Conservation (phyloP, 1,140 invertebrate species). For the Drosophila kanapiae region DNA sequence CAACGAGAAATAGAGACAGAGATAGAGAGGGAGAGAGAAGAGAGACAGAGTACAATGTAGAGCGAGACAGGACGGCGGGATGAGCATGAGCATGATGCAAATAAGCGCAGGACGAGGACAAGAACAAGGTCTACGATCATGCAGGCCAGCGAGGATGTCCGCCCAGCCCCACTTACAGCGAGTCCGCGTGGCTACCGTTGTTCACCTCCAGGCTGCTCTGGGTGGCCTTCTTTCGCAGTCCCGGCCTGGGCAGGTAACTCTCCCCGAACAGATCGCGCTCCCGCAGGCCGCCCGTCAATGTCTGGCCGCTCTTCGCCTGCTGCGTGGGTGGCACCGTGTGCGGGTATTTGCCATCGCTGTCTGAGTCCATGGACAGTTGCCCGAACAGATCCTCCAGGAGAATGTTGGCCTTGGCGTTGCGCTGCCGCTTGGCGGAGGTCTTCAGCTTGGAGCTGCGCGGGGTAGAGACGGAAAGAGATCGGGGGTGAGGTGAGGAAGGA, state of each 20-base stretch:
- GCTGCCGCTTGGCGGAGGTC: slow-evolving; percentile 76
- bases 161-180: slow-evolving; percentile 72
- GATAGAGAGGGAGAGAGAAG: slow-evolving; percentile 34
- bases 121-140: slow-evolving; percentile 42
- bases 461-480: slow-evolving; percentile 19
- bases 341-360: slow-evolving; percentile 79
- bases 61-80: slow-evolving; percentile 41
- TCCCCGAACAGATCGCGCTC: slow-evolving; percentile 67
- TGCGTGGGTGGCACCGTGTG: slow-evolving; percentile 80
- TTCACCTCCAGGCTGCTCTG: slow-evolving; percentile 74
- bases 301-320: slow-evolving; percentile 62
- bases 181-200: slow-evolving; percentile 77
- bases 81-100: slow-evolving; percentile 49
- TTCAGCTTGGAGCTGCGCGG: slow-evolving; percentile 78
- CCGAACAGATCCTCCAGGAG: slow-evolving; percentile 84
- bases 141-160: slow-evolving; percentile 36
- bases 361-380: slow-evolving; percentile 80
- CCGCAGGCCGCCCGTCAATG: slow-evolving; percentile 52
- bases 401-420: slow-evolving; percentile 76
- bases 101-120: slow-evolving; percentile 35
- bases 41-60: slow-evolving; percentile 51
- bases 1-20: slow-evolving; percentile 39
- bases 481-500: slow-evolving; percentile 25
- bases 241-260: slow-evolving; percentile 50
- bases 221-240: slow-evolving; percentile 48